Conservation (phyloP, 2,113 vertebrate genomes). For the Nansenia antarctica region DNA sequence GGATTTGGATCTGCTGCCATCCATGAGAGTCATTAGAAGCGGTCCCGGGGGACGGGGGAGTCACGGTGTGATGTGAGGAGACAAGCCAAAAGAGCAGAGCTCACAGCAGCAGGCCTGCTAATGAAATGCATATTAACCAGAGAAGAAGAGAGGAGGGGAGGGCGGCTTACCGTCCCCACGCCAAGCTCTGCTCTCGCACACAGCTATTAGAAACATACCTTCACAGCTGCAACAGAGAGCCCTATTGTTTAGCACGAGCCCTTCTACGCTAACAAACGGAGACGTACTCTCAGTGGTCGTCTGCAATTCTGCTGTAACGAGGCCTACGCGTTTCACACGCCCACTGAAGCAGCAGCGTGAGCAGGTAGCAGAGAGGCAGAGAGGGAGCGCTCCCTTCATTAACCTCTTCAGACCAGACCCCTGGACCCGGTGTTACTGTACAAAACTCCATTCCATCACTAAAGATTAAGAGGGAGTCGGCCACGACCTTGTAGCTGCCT, state of each 20-base stretch:
- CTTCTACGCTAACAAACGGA: conserved; percentile 32
- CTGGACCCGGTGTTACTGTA: too few species aligned
- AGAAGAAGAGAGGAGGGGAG: conserved; percentile 10
- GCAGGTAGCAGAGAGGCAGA: conserved; percentile 17
- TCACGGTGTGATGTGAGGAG: conserved; percentile 27
- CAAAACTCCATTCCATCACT: not conserved
- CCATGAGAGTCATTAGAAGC: conserved; percentile 44
- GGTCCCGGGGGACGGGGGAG: conserved; percentile 24
- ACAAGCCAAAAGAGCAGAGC: conserved; percentile 38
- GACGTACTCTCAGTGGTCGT: conserved; percentile 35
- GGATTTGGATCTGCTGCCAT: conserved; percentile 54
- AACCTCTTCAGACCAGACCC: too few species aligned
- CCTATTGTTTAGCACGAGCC: conserved; percentile 47
- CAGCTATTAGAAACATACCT: conserved; percentile 36
- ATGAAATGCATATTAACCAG: conserved; percentile 62
- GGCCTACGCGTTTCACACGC: conserved; percentile 41
- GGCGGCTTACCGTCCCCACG: conserved; percentile 14
- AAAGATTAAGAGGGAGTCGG: conserved; percentile 12
- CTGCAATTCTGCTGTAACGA: conserved; percentile 64
- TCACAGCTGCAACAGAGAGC: conserved; percentile 1
- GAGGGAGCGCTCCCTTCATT: too few species aligned
- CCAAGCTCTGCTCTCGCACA: conserved; percentile 32
- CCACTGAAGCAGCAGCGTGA: not conserved
- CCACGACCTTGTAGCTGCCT: conserved; percentile 58
- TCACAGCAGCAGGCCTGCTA: conserved; percentile 39